Evolutionary conservation across 2,888 invertebrate genomes (phyloP).

Genomic region (Biston stratarius): DNA sequence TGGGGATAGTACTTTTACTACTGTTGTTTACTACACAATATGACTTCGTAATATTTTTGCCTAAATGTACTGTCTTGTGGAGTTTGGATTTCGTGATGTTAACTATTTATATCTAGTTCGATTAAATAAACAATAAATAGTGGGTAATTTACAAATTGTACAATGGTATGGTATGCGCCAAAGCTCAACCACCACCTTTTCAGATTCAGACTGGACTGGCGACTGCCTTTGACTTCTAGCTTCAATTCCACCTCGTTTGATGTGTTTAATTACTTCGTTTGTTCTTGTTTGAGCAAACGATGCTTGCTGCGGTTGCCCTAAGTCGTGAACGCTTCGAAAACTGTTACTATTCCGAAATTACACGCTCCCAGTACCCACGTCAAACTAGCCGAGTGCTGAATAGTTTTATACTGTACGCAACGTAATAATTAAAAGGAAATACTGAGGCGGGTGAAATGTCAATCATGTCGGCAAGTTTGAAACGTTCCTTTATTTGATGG

Average conservation of each 20-base stretch:
- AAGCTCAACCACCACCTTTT: slow-evolving; percentile 41
- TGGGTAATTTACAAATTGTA: neutral
- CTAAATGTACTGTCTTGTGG: too few species aligned
- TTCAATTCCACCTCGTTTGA: slow-evolving; percentile 83
- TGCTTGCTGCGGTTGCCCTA: slow-evolving; percentile 79
- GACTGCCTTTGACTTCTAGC: slow-evolving; percentile 72
- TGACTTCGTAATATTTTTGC: too few species aligned
- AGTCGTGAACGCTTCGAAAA: slow-evolving; percentile 80
- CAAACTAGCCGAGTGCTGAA: slow-evolving; percentile 70
- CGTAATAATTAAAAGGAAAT: slow-evolving; percentile 73
- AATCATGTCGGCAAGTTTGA: slow-evolving; percentile 50
- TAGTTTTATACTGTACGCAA: slow-evolving; percentile 75
- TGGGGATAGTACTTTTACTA: too few species aligned
- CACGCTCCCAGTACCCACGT: slow-evolving; percentile 83
- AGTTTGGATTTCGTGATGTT: too few species aligned
- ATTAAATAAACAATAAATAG: neutral
- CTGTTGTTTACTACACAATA: too few species aligned
- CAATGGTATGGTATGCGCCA: neutral
- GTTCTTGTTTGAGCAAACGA: slow-evolving; percentile 75
- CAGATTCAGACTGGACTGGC: slow-evolving; percentile 45
- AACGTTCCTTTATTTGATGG: slow-evolving; percentile 18
- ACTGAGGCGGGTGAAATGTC: slow-evolving; percentile 50
- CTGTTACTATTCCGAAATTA: slow-evolving; percentile 81
- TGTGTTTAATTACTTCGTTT: slow-evolving; percentile 86
- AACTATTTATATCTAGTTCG: too few species aligned